Conservation (phyloP, 2,113 vertebrate species). For the Gallinago media region DNA sequence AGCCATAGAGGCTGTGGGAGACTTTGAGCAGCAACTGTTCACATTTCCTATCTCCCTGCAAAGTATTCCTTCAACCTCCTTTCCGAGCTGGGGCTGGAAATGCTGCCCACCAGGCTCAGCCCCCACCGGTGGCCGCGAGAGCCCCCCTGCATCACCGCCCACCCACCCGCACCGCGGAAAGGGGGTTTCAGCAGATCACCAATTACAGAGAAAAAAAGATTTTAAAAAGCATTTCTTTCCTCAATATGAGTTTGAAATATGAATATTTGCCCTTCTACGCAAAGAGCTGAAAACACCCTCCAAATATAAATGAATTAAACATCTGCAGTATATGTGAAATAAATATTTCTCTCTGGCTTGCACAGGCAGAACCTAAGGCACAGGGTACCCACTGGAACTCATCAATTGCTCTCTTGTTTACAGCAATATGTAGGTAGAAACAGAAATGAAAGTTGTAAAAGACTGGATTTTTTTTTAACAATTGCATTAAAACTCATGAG, state of each 20-base stretch:
- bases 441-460: neutral
- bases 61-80: neutral
- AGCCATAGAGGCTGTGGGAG: neutral
- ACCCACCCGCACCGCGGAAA: neutral
- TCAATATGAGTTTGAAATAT: neutral
- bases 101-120: neutral
- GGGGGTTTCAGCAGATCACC: neutral
- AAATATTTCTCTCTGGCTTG: neutral
- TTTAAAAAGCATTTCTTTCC: neutral
- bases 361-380: neutral
- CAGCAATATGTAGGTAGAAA: neutral
- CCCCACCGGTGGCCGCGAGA: neutral
- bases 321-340: neutral
- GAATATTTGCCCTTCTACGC: neutral
- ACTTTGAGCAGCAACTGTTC: neutral
- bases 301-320: neutral
- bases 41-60: neutral
- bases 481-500: neutral
- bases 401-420: neutral
- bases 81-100: neutral
- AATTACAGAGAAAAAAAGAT: neutral
- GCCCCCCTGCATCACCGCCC: neutral
- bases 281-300: neutral
- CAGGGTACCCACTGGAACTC: neutral
- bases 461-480: neutral